Conservation (phyloP, 2,113 vertebrate genomes). For the Elachura formosa region DNA sequence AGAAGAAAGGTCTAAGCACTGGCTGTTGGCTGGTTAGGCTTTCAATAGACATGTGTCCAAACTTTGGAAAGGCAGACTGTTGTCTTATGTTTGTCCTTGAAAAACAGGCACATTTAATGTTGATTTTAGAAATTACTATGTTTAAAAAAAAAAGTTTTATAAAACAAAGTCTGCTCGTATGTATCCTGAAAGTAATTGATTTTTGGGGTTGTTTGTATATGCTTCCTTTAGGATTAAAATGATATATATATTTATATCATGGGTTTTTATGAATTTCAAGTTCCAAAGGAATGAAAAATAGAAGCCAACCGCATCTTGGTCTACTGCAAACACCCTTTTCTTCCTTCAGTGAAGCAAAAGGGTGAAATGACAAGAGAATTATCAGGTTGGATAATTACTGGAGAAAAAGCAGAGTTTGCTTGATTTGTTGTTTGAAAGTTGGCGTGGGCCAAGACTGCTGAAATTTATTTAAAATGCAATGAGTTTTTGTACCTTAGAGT, state of each 20-base stretch:
- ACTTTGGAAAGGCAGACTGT: background rate
- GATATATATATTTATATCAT: background rate
- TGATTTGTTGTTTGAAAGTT: constrained; percentile 19
- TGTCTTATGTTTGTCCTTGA: background rate
- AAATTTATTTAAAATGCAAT: constrained; percentile 43
- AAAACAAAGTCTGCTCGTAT: background rate
- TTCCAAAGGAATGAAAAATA: background rate
- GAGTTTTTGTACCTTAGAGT: background rate
- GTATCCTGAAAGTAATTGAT: background rate
- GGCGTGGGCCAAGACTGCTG: background rate
- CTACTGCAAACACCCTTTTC: background rate
- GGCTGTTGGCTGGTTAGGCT: background rate
- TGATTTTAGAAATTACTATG: background rate
- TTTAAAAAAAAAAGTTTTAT: background rate
- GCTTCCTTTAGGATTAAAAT: background rate
- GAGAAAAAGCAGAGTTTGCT: background rate
- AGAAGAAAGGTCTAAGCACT: background rate
- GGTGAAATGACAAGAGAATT: constrained; percentile 1
- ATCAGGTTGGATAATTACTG: constrained; percentile 2
- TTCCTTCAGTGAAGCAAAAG: constrained; percentile 9
- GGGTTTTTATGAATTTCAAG: background rate
- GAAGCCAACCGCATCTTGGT: background rate
- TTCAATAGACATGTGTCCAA: background rate
- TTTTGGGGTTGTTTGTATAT: background rate
- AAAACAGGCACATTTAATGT: background rate